phyloP scores from a whole-genome alignment of 2,797 vertebrate genomes.

The Notolepis coatsorum region DNA sequence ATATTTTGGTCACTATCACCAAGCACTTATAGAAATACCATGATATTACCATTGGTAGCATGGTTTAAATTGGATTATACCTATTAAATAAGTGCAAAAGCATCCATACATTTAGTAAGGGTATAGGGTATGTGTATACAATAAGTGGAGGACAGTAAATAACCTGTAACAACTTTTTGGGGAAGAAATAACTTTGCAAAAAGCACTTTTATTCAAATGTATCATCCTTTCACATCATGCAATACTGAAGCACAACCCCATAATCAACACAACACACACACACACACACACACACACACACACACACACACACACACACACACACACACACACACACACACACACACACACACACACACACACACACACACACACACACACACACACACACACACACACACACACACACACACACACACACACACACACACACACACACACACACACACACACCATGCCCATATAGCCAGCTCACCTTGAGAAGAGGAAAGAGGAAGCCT shows the following conservation, averaged over 20 bases:
- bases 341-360: conserved; percentile 7
- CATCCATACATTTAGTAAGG: too few relatives aligned
- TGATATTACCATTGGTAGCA: too few relatives aligned
- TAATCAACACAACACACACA: too few relatives aligned
- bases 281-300: conserved; percentile 16
- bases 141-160: not conserved
- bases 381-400: not conserved
- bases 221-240: not conserved
- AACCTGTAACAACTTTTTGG: not conserved
- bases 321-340: conserved; percentile 13
- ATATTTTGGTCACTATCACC: too few relatives aligned
- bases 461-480: conserved; percentile 62
- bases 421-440: conserved; percentile 10
- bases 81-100: too few relatives aligned
- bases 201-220: not conserved
- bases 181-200: not conserved
- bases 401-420: conserved; percentile 9
- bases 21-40: too few relatives aligned
- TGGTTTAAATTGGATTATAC: too few relatives aligned
- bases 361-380: conserved; percentile 6
- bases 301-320: conserved; percentile 16
- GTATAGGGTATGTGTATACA: too few relatives aligned
- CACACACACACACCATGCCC: conserved; percentile 24
- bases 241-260: too few relatives aligned
- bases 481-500: conserved; percentile 65